Base-by-base conservation (phyloP, 2,797 vertebrate species). In the Acridotheres tristis region DNA sequence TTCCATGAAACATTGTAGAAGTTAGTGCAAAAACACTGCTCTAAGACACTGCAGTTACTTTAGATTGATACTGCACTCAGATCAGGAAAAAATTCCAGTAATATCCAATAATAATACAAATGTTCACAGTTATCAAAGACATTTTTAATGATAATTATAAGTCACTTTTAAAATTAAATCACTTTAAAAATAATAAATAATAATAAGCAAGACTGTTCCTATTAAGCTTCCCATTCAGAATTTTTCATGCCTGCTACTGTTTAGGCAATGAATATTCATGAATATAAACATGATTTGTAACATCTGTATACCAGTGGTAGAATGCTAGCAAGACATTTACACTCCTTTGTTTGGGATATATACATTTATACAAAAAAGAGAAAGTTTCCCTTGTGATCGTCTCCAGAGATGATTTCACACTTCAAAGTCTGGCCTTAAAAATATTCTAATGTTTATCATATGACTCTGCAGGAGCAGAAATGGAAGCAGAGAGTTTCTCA, bases 241-340 rank as follows among this genome's bases (percentile, higher is more conserved):
- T 43, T 87, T 72, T 30, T 86, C 48, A 36, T 50, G 75, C n/a
- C 50, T 93, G 88, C 96, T 96, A 97, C 95, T 90, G 94, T 96
- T 92, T 83, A 92, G 84, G 68, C 84, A 93, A 95, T 95, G 86
- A 93, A 95, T 96, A 95, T 95, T 96, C 86, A 96, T 96, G 59
- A 96, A 92, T 38, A 79, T 90, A 95, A 94, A 90, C 50, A 87
- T 80, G 67, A 92, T 90, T 89, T 76, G 18, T 74, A 96, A 95
- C 92, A 95, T 96, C 90, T 96, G 92, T 87, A 48, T 63, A 63
- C 50, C 53, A 87, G 45, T 50, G 36, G 54, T 74, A 87, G 54
- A 94, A 61, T 73, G 51, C 71, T 93, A 96, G 59, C 71, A 92
- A 93, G 85, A 86, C 32, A 82, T 91, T 94, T 91, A 68, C 66